Conservation (phyloP, 2,113 vertebrate species). For the Tiliqua scincoides region DNA sequence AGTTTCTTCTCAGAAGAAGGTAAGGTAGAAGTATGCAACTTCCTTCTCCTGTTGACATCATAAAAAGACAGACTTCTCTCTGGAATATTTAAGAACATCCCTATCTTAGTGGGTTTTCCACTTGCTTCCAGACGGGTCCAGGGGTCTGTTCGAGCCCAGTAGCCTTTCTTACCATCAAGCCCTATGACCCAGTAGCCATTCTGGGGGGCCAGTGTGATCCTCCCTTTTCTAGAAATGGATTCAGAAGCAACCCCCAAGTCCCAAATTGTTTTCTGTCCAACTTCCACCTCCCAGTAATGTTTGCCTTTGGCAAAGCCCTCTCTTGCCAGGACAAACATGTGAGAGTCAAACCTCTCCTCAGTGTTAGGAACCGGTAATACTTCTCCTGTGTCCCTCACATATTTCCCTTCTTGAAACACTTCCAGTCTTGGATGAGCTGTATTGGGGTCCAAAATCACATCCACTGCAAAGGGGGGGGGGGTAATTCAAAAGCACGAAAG, state of each 20-base stretch:
- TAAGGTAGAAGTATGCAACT: no score
- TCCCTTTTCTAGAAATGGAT: conserved; percentile 16
- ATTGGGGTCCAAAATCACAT: background rate
- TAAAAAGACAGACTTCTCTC: background rate
- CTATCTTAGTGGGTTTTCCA: conserved; percentile 23
- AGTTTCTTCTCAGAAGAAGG: no score
- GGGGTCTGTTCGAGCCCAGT: conserved; percentile 37
- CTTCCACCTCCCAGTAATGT: conserved; percentile 44
- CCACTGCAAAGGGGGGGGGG: background rate
- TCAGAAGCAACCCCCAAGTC: conserved; percentile 38
- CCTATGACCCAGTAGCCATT: conserved; percentile 51
- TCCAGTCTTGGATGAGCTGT: background rate
- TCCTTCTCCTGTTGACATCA: no score
- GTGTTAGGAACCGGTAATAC: background rate
- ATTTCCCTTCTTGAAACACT: background rate
- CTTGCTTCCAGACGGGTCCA: conserved; percentile 19
- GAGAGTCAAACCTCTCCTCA: background rate
- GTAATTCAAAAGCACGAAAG: no score
- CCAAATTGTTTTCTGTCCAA: conserved; percentile 26
- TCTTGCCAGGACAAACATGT: background rate
- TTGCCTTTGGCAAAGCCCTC: background rate
- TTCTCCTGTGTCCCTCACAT: background rate
- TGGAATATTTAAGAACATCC: conserved; percentile 36
- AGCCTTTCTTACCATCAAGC: conserved; percentile 20
- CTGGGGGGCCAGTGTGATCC: conserved; percentile 34